Evolutionary conservation across 2,113 vertebrate genomes (phyloP).

Genomic region (Sphyrna mokarran): DNA sequence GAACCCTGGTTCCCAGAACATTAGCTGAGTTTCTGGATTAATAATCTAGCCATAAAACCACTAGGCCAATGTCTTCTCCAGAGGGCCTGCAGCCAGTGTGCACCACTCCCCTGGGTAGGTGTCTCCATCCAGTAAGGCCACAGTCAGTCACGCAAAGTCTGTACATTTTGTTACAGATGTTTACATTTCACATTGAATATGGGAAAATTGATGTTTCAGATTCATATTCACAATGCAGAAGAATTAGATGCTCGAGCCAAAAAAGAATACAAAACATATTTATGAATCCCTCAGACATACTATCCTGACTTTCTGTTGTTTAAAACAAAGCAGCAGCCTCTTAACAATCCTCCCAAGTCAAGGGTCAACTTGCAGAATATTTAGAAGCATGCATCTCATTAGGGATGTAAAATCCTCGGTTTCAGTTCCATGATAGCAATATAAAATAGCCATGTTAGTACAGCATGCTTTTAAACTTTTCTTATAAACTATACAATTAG

Average conservation of each 20-base stretch:
- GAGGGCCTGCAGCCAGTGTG: neutral
- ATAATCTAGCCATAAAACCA: too few species aligned
- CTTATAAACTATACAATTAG: neutral
- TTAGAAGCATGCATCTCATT: neutral
- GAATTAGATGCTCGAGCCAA: neutral
- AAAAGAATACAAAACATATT: neutral
- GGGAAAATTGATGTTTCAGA: neutral
- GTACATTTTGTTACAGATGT: neutral
- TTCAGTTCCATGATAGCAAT: neutral
- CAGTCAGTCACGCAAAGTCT: neutral
- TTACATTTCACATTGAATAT: neutral
- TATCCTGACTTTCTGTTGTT: neutral
- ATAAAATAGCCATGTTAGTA: neutral
- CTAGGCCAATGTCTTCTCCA: too few species aligned
- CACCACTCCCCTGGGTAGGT: neutral
- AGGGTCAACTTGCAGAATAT: neutral
- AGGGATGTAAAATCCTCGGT: neutral
- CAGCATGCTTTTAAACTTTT: neutral
- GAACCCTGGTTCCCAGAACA: too few species aligned
- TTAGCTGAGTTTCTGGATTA: too few species aligned
- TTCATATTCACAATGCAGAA: neutral
- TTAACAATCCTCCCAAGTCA: neutral
- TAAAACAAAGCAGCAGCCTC: neutral
- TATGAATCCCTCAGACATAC: neutral
- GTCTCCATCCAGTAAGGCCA: neutral